Evolutionary conservation across 2,797 vertebrate species (phyloP), one percentile per base, ranked within the genome.

Genomic region (Mus caroli): DNA sequence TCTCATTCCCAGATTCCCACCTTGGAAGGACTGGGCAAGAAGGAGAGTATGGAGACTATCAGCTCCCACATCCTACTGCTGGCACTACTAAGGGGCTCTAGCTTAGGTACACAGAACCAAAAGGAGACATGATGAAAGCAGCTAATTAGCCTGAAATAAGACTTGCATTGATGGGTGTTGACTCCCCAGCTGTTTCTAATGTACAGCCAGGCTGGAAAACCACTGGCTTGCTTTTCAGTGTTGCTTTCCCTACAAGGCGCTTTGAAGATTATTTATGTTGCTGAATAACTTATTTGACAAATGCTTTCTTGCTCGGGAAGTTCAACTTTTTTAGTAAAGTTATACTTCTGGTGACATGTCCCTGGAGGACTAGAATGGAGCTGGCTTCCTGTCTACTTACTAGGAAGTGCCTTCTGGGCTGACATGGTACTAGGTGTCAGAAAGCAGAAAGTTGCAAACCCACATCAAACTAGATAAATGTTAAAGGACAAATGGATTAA

Each of bases 241-340:
- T n/a, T 54, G 67, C 37, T 79, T 94, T 80, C 79, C 28, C 1
- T 85, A 31, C 26, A 40, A 90, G 26, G 58, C 28, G 20, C 54
- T 85, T 88, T 34, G 37, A 95, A 75, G 34, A 37, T 89, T 79
- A 64, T 37, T 3, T 52, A 26, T 83, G 52, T 62, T 91, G 88
- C 52, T 93, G 43, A 86, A 54, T 56, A 89, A 31, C 24, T 24
- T 85, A 37, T 60, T 20, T 95, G 58, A 93, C 37, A 56, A 73
- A 79, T 4, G 10, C 52, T 77, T 79, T 89, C n/a, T 79, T 89
- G 71, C 28, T n/a, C 22, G 60, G 13, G 40, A 54, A 17, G 56
- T 67, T 96, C 43, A 85, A 88, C 90, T 8, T 28, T 28, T 89
- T 34, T 83, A 84, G 46, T 64, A n/a, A 95, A 92, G 12, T 83